phyloP scores from a whole-genome alignment of 1,140 invertebrate genomes.

The Belonocnema kinseyi region DNA sequence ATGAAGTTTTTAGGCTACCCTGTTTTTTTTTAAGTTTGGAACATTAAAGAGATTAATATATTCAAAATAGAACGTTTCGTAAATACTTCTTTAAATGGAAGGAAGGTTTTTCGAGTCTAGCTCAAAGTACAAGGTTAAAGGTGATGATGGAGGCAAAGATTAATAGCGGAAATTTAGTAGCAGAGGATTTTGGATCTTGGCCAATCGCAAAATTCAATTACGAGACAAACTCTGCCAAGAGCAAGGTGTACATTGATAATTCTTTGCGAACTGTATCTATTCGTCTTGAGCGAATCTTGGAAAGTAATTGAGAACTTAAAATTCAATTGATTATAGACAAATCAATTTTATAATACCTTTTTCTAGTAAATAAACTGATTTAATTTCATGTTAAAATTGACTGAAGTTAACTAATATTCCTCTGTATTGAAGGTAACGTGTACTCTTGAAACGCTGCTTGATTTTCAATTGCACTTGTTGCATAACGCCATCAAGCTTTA shows the following conservation, averaged over 20 bases:
- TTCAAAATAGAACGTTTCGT: background rate
- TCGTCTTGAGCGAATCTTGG: background rate
- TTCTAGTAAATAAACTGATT: background rate
- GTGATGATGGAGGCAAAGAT: slow-evolving; percentile 27
- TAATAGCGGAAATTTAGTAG: slow-evolving; percentile 24
- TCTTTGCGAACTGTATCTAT: background rate
- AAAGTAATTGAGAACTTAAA: background rate
- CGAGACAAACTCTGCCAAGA: slow-evolving; percentile 4
- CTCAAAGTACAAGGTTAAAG: slow-evolving; percentile 28
- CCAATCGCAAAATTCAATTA: slow-evolving; percentile 28
- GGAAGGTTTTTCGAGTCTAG: background rate
- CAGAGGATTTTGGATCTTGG: background rate
- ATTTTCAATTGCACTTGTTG: slow-evolving; percentile 24
- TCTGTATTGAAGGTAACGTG: background rate
- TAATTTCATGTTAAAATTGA: background rate
- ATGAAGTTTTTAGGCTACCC: too few species aligned
- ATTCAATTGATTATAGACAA: background rate
- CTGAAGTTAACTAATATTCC: background rate
- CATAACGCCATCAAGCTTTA: slow-evolving; percentile 10
- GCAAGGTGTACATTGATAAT: slow-evolving; percentile 24
- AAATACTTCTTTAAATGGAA: background rate
- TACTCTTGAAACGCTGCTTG: background rate
- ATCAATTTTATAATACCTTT: background rate
- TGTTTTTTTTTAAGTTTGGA: too few species aligned
- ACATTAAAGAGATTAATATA: background rate